phyloP scores from a whole-genome alignment of 2,797 vertebrate species.

The Tarsius wallacei region DNA sequence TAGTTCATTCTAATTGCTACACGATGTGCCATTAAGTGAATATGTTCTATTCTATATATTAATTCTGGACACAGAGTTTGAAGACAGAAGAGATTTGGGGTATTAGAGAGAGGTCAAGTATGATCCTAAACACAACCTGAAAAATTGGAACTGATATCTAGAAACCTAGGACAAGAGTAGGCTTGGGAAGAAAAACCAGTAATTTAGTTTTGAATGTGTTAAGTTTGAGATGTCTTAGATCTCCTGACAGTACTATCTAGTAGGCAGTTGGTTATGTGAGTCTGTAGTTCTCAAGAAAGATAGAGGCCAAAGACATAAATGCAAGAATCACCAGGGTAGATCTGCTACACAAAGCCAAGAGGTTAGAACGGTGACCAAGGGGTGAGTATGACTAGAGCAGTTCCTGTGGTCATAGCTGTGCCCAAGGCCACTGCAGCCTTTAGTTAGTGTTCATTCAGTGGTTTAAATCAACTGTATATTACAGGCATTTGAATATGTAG shows the following conservation, averaged over 20 bases:
- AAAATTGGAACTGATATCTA: neutral
- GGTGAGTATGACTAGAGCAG: neutral
- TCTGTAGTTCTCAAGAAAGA: neutral
- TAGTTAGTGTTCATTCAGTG: too few relatives aligned
- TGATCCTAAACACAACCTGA: neutral
- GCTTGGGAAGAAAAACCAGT: neutral
- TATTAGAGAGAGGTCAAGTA: neutral
- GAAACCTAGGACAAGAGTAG: neutral
- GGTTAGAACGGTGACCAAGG: neutral
- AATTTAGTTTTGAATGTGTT: neutral
- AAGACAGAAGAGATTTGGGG: neutral
- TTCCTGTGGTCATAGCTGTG: neutral
- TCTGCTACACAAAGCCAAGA: neutral
- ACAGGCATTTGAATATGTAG: neutral
- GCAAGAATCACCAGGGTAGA: neutral
- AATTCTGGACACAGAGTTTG: constrained; percentile 6
- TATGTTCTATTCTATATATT: neutral
- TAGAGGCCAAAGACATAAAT: neutral
- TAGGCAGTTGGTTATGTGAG: neutral
- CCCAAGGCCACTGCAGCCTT: neutral
- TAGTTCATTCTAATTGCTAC: neutral
- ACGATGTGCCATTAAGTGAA: neutral
- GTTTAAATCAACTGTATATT: neutral
- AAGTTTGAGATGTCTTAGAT: neutral
- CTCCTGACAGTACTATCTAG: neutral